Conservation (phyloP, 2,888 invertebrate species). For the Lasioglossum villosulum region DNA sequence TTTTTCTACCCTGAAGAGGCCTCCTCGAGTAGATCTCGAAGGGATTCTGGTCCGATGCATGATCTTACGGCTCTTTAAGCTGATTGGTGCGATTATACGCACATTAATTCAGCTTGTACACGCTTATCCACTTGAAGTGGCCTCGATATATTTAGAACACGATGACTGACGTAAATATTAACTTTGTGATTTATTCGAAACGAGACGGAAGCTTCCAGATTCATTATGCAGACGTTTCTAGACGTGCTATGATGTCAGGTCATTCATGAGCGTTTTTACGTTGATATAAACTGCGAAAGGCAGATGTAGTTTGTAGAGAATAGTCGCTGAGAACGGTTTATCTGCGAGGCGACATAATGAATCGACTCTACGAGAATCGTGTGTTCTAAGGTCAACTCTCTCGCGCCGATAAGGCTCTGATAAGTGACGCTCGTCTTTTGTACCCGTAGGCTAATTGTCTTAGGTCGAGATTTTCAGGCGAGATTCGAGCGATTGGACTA, state of each 20-base stretch:
- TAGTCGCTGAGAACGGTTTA: constrained; percentile 25
- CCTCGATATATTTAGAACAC: constrained; percentile 34
- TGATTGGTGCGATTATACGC: constrained; percentile 37
- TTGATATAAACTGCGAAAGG: neutral
- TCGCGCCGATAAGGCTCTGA: constrained; percentile 39
- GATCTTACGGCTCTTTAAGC: constrained; percentile 41
- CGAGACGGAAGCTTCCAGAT: neutral
- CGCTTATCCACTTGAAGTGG: constrained; percentile 29
- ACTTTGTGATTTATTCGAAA: neutral
- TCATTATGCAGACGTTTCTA: neutral
- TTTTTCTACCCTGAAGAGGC: constrained; percentile 25
- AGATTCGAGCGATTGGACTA: neutral
- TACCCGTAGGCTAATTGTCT: constrained; percentile 13
- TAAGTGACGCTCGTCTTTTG: constrained; percentile 35
- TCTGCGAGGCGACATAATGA: neutral
- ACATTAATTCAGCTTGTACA: constrained; percentile 23
- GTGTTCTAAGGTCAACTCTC: constrained; percentile 24
- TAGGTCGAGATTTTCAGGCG: neutral
- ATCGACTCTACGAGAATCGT: neutral
- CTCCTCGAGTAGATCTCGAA: constrained; percentile 41
- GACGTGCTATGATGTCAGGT: neutral
- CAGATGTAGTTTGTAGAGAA: neutral
- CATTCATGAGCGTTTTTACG: neutral
- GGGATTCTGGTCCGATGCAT: constrained; percentile 38
- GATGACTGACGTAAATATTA: constrained; percentile 40